These are phyloP conservation scores for Carassius gibelio DNA, from an alignment of 2,113 vertebrate genomes.

Conservation along the genomic window DNA sequence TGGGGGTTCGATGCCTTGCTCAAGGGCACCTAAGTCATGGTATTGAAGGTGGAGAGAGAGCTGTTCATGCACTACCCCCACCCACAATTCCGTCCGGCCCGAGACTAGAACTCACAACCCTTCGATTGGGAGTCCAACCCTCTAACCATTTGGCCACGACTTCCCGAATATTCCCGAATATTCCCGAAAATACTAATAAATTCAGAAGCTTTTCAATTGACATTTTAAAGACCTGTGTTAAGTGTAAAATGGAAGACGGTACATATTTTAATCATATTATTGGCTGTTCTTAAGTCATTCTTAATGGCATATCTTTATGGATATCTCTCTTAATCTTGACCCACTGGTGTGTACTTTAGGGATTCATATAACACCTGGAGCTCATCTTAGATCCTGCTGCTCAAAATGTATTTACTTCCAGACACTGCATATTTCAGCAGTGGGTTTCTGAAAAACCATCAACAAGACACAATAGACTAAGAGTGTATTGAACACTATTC, in stretches of 20 bases:
- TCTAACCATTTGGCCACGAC: too few relatives aligned
- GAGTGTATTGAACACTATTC: background rate
- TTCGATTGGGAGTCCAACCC: too few relatives aligned
- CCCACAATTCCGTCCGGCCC: too few relatives aligned
- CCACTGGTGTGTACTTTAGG: background rate
- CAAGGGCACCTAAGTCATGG: too few relatives aligned
- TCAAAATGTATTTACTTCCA: background rate
- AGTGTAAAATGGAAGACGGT: background rate
- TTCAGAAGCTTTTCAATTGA: background rate
- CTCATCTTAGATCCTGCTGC: background rate
- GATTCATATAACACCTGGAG: background rate
- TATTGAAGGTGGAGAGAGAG: too few relatives aligned
- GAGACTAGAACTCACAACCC: too few relatives aligned
- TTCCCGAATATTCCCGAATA: too few relatives aligned
- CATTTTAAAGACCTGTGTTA: background rate
- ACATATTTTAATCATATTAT: too few relatives aligned
- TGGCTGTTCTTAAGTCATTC: background rate
- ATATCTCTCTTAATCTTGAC: background rate
- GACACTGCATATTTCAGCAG: background rate
- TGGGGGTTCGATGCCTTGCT: too few relatives aligned
- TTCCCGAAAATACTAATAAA: too few relatives aligned
- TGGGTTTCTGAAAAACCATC: background rate
- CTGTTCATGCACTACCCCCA: too few relatives aligned
- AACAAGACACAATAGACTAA: background rate
- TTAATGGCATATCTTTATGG: too few relatives aligned